Evolutionary conservation across 1,140 invertebrate species (phyloP).

Genomic region (Drosophila sp.): DNA sequence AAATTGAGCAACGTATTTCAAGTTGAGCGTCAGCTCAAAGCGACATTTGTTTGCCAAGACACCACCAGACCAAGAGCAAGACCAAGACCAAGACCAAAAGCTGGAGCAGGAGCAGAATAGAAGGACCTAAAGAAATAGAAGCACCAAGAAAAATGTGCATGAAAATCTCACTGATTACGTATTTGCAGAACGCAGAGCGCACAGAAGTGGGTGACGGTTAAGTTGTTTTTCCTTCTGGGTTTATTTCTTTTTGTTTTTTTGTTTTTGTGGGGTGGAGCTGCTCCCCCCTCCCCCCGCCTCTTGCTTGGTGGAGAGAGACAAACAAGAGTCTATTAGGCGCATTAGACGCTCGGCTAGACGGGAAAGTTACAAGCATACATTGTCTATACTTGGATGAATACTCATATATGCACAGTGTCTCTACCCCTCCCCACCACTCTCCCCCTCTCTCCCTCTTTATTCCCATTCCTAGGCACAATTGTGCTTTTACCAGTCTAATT

Average conservation of each 20-base stretch:
- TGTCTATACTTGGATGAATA: not conserved
- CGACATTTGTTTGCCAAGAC: conserved; percentile 58
- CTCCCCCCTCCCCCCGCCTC: conserved; percentile 13
- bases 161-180: conserved; percentile 79
- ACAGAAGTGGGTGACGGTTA: conserved; percentile 14
- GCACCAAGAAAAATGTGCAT: conserved; percentile 63
- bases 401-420: not conserved
- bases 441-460: too few relatives aligned
- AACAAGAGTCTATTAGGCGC: conserved; percentile 75
- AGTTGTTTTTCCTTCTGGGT: conserved; percentile 27
- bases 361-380: not conserved
- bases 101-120: not conserved
- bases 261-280: not conserved
- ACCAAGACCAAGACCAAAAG: conserved; percentile 1
- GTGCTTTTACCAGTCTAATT: too few relatives aligned
- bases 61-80: not conserved
- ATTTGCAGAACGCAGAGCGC: conserved; percentile 53
- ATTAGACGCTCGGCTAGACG: conserved; percentile 65
- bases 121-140: conserved; percentile 17
- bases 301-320: conserved; percentile 37
- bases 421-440: too few relatives aligned
- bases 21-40: conserved; percentile 65
- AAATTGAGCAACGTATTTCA: conserved; percentile 79
- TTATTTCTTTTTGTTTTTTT: not conserved
- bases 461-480: too few relatives aligned